Evolutionary conservation across 2,888 invertebrate species (phyloP).

Genomic region (Orthosia cruda): DNA sequence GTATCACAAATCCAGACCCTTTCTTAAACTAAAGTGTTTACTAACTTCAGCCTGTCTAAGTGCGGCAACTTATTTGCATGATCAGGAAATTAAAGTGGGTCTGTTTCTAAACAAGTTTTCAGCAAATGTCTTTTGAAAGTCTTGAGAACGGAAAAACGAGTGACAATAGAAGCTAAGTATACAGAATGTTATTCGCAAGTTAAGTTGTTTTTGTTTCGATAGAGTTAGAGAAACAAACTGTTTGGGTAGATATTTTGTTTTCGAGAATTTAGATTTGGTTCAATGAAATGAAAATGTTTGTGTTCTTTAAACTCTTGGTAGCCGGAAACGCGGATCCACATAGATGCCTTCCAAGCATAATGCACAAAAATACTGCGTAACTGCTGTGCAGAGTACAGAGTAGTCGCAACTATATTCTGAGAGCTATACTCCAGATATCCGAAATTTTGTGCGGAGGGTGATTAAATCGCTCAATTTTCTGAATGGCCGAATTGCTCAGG

Average conservation of each 20-base stretch:
- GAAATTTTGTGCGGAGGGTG: too few relatives aligned
- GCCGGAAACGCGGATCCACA: too few relatives aligned
- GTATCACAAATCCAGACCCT: neutral
- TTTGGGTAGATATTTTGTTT: neutral
- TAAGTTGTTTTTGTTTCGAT: conserved; percentile 38
- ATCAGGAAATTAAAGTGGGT: conserved; percentile 62
- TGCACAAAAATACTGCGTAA: too few relatives aligned
- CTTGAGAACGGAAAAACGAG: conserved; percentile 47
- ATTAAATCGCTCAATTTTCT: too few relatives aligned
- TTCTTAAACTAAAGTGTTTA: conserved; percentile 19
- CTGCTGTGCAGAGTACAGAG: too few relatives aligned
- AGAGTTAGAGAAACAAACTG: neutral
- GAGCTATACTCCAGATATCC: too few relatives aligned
- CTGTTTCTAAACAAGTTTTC: conserved; percentile 44
- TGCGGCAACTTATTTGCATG: conserved; percentile 47
- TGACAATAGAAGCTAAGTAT: conserved; percentile 29
- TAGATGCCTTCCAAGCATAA: too few relatives aligned
- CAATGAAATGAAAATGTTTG: neutral
- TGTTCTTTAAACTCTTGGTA: too few relatives aligned
- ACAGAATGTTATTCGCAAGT: conserved; percentile 19
- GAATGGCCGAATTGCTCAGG: too few relatives aligned
- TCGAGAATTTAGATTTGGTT: too few relatives aligned
- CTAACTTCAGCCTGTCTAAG: conserved; percentile 26
- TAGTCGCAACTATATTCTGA: too few relatives aligned
- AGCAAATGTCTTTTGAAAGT: conserved; percentile 48